These are phyloP conservation scores for Ptychodera flava DNA, from an alignment of 35 echinoderm and acorn worm species.

Conservation along the genomic window DNA sequence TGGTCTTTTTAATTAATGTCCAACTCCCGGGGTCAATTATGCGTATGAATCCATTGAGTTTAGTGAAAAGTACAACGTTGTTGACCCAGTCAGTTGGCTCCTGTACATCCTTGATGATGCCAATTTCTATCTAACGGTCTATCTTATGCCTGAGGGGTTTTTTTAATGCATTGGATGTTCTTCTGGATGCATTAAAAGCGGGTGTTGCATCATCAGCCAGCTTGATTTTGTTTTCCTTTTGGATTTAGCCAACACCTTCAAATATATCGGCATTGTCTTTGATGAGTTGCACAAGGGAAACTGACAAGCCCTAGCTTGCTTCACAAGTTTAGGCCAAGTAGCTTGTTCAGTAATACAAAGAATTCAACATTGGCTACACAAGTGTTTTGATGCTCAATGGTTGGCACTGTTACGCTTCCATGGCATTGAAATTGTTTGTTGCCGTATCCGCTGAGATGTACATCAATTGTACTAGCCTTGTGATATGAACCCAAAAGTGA, in stretches of 20 bases:
- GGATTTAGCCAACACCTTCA: conserved; percentile 13
- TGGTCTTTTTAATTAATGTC: conserved; percentile 26
- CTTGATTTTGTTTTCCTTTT: conserved; percentile 21
- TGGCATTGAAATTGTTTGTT: too few relatives aligned
- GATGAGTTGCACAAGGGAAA: not conserved
- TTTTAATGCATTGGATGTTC: conserved; percentile 16
- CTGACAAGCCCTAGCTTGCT: too few relatives aligned
- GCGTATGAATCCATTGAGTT: conserved; percentile 25
- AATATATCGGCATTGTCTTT: conserved; percentile 22
- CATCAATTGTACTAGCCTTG: too few relatives aligned
- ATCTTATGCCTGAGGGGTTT: conserved; percentile 5
- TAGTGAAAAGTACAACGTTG: conserved; percentile 20
- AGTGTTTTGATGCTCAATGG: too few relatives aligned
- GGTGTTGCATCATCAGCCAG: conserved; percentile 9
- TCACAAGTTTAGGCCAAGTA: too few relatives aligned
- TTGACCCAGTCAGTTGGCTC: too few relatives aligned
- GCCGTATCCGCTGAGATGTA: too few relatives aligned
- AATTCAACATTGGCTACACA: too few relatives aligned
- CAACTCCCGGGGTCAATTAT: conserved; percentile 9
- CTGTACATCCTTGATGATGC: too few relatives aligned
- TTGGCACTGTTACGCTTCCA: too few relatives aligned
- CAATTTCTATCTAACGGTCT: not conserved
- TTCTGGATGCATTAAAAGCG: conserved; percentile 7
- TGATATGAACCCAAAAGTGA: too few relatives aligned
- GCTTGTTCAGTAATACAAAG: too few relatives aligned